A percentile compares a stretch with the other conserved stretches of the same genome.
Evolutionary conservation across 2,888 invertebrate genomes (phyloP).

Genomic region (Conistra vaccinii): DNA sequence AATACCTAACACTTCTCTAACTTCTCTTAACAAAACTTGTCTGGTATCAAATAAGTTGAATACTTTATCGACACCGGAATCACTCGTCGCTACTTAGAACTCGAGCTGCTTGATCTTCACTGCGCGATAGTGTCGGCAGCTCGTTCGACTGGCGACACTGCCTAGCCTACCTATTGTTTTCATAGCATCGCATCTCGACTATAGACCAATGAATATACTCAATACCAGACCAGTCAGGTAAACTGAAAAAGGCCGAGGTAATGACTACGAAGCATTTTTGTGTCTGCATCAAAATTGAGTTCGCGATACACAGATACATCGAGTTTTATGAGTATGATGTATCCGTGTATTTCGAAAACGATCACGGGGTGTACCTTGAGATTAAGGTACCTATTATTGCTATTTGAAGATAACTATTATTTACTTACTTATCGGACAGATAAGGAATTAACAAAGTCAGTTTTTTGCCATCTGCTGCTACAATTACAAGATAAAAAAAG

Average conservation of each 20-base stretch:
- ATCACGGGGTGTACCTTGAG: too few species aligned
- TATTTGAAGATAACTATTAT: neutral
- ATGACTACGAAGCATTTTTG: neutral
- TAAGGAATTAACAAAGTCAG: too few species aligned
- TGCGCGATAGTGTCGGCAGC: constrained; percentile 40
- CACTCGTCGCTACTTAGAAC: constrained; percentile 15
- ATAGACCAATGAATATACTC: constrained; percentile 27
- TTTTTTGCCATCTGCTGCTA: too few species aligned
- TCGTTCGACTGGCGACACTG: constrained; percentile 27
- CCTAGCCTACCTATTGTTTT: constrained; percentile 26
- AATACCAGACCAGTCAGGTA: constrained; percentile 30
- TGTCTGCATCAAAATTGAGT: neutral
- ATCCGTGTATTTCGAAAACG: too few species aligned
- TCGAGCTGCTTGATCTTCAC: constrained; percentile 7
- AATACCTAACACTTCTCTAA: too few species aligned
- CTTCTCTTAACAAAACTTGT: neutral
- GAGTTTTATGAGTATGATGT: neutral
- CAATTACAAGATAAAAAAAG: too few species aligned
- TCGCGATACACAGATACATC: neutral
- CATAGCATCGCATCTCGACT: constrained; percentile 29
- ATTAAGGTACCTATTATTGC: neutral
- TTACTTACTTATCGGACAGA: neutral
- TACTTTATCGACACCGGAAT: constrained; percentile 15
- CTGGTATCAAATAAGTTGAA: constrained; percentile 11
- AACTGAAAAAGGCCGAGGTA: neutral